Evolutionary conservation across 1,140 invertebrate species (phyloP).

Genomic region (Drosophila pandora): DNA sequence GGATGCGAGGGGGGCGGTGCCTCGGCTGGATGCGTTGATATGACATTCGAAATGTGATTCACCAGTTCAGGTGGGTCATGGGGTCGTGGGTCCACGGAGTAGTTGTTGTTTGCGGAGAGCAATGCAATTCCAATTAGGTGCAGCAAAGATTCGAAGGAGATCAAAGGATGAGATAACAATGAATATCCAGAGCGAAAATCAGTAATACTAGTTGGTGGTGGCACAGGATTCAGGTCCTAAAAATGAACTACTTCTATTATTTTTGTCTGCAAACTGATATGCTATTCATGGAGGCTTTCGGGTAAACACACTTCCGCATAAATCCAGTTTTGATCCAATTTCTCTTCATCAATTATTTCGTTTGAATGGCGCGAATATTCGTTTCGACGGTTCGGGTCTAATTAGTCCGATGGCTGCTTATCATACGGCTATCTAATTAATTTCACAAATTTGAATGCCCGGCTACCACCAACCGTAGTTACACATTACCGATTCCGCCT

Average conservation of each 20-base stretch:
- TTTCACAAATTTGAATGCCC: conserved; percentile 40
- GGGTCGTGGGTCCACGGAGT: conserved; percentile 3
- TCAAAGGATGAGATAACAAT: conserved; percentile 30
- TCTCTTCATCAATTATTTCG: conserved; percentile 44
- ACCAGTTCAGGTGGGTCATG: conserved; percentile 12
- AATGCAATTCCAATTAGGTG: conserved; percentile 76
- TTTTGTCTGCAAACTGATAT: not conserved
- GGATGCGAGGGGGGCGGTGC: conserved; percentile 84
- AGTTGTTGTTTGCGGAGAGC: conserved; percentile 29
- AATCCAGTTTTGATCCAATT: conserved; percentile 11
- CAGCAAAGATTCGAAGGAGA: conserved; percentile 46
- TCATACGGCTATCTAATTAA: conserved; percentile 32
- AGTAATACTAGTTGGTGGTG: not conserved
- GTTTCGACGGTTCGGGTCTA: conserved; percentile 21
- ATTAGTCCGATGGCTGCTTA: conserved; percentile 39
- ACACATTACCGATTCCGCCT: conserved; percentile 4
- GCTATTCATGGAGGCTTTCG: not conserved
- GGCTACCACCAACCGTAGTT: conserved; percentile 1
- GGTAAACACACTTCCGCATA: not conserved
- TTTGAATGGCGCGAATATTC: conserved; percentile 11
- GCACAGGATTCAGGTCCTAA: not conserved
- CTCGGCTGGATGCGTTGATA: conserved; percentile 44
- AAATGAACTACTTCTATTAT: too few species aligned
- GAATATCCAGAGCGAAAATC: not conserved
- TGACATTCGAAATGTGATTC: not conserved